Conservation (phyloP, 2,113 vertebrate genomes). For the Ammodramus savannarum region DNA sequence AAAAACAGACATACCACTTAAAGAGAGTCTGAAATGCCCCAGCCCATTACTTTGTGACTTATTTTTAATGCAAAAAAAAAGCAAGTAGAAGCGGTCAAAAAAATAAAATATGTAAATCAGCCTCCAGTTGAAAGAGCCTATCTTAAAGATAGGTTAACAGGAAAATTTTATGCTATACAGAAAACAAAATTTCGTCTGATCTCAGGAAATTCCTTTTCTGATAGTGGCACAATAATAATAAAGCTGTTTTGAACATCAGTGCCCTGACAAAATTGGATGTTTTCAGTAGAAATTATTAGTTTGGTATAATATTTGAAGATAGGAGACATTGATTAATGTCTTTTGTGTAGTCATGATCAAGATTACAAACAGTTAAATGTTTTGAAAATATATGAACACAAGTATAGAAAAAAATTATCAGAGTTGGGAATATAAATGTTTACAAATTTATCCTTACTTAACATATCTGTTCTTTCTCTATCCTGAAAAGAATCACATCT, state of each 20-base stretch:
- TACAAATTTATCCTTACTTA: background rate
- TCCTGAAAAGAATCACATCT: background rate
- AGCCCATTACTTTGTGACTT: background rate
- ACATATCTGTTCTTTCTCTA: background rate
- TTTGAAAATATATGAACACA: background rate
- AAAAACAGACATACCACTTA: background rate
- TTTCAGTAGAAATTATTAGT: constrained; percentile 26
- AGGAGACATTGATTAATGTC: background rate
- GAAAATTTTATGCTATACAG: background rate
- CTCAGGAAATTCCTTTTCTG: background rate
- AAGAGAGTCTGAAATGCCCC: background rate
- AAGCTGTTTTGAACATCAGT: background rate
- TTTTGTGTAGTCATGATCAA: background rate
- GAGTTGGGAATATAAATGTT: background rate
- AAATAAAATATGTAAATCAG: background rate
- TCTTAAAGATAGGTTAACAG: background rate
- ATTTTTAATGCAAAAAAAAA: background rate
- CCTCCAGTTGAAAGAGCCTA: background rate
- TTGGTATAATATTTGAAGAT: background rate
- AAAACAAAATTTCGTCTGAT: background rate
- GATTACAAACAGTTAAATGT: background rate
- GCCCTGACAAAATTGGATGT: constrained; percentile 9
- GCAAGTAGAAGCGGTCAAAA: background rate
- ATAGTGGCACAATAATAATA: constrained; percentile 14
- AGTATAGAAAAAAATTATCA: background rate